A percentile compares a stretch with the other conserved stretches of the same genome.
These are phyloP conservation scores for Nibea coibor DNA, from an alignment of 2,113 vertebrate species.

Conservation along the genomic window DNA sequence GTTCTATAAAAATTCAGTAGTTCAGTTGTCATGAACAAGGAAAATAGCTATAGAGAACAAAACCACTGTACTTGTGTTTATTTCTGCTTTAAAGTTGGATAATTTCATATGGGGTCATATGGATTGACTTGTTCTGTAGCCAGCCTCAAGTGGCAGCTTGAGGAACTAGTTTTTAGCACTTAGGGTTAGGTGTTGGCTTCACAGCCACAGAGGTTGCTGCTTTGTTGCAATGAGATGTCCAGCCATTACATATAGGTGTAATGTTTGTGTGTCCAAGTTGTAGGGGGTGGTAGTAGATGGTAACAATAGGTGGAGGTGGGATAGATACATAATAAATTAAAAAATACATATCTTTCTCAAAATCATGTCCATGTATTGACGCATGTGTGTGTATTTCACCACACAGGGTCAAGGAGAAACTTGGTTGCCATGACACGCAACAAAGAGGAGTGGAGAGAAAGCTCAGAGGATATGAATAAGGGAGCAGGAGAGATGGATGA, in stretches of 20 bases:
- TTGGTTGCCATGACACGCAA: constrained; percentile 67
- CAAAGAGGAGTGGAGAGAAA: constrained; percentile 64
- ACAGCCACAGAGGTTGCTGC: no score
- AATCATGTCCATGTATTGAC: constrained; percentile 21
- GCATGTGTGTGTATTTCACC: constrained; percentile 26
- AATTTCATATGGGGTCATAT: no score
- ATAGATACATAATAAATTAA: background rate
- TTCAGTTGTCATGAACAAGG: no score
- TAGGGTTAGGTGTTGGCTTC: no score
- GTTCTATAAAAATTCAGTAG: no score
- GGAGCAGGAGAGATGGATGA: constrained; percentile 78
- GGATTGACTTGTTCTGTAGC: no score
- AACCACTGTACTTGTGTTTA: no score
- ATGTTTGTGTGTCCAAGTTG: background rate
- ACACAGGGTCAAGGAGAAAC: constrained; percentile 76
- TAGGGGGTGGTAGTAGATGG: background rate
- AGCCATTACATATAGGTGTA: background rate
- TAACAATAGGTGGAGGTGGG: background rate
- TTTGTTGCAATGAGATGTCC: background rate
- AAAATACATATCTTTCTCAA: constrained; percentile 4
- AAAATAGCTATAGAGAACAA: no score
- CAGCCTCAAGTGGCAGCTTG: no score
- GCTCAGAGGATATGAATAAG: constrained; percentile 78
- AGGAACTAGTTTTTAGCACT: no score
- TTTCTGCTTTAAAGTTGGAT: no score